Conservation (phyloP, 2,888 invertebrate genomes). For the Urechis unicinctus region DNA sequence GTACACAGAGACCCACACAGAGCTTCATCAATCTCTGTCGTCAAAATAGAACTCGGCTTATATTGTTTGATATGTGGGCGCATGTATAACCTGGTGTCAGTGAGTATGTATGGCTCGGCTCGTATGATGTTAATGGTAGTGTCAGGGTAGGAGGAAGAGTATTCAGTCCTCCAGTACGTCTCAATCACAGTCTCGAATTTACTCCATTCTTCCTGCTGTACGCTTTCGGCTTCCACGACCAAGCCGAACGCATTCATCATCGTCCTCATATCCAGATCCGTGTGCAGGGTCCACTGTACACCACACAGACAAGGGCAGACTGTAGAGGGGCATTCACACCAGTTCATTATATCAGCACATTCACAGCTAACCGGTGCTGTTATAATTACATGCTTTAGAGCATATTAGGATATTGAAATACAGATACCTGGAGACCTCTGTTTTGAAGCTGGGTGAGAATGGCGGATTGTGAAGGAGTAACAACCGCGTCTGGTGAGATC, state of each 20-base stretch:
- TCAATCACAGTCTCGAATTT: background rate
- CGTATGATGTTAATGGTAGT: background rate
- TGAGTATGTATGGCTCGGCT: background rate
- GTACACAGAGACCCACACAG: background rate
- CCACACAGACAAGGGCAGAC: no score
- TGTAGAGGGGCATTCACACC: no score
- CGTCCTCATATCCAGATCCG: background rate
- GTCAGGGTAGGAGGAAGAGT: background rate
- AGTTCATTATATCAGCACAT: background rate
- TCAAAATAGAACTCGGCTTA: no score
- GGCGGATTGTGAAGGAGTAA: background rate
- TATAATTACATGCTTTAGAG: background rate
- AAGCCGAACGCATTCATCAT: background rate
- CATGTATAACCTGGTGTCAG: background rate
- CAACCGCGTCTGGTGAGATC: background rate
- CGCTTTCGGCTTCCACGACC: background rate
- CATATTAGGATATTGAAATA: background rate
- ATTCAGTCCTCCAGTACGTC: background rate
- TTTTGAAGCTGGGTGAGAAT: background rate
- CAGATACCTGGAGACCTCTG: no score
- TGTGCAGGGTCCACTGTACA: background rate
- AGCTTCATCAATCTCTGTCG: no score
- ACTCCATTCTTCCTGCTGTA: background rate
- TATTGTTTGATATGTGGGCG: no score
- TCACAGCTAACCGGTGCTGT: background rate